Evolutionary conservation across 2,113 vertebrate genomes (phyloP).

Genomic region (Coryphaenoides rupestris): DNA sequence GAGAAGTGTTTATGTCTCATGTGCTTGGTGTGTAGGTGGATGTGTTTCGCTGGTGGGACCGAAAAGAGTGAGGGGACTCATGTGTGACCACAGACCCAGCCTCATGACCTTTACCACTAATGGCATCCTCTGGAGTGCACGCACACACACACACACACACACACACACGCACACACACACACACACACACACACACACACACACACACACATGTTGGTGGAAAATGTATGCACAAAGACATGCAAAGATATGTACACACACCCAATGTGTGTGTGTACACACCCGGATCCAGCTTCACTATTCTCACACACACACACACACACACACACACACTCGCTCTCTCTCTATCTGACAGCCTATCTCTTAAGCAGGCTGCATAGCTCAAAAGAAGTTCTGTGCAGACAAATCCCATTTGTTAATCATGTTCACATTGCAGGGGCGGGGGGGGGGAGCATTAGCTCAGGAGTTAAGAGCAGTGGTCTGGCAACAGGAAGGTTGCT

Average conservation of each 20-base stretch:
- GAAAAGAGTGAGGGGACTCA: constrained; percentile 48
- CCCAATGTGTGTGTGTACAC: no score
- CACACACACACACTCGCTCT: not conserved
- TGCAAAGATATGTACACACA: not conserved
- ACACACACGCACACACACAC: constrained; percentile 18
- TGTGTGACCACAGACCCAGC: constrained; percentile 53
- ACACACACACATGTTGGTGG: constrained; percentile 7
- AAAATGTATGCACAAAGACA: not conserved
- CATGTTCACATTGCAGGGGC: no score
- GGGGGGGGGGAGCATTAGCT: no score
- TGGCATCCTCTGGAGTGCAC: constrained; percentile 14
- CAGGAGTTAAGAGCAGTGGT: no score
- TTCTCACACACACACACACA: constrained; percentile 1
- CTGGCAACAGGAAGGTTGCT: no score
- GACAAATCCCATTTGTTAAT: no score
- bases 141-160: constrained; percentile 1
- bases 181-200: constrained; percentile 10
- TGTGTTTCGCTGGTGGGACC: constrained; percentile 34
- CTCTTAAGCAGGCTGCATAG: no score
- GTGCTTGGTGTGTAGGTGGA: constrained; percentile 66
- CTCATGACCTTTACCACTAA: constrained; percentile 63
- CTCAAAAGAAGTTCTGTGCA: no score
- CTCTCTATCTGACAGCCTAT: no score
- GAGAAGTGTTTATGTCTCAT: constrained; percentile 59
- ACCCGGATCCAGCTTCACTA: constrained; percentile 11